phyloP scores from a whole-genome alignment of 92 coral and sea anemone genomes.

The Phenganax stokvisi region DNA sequence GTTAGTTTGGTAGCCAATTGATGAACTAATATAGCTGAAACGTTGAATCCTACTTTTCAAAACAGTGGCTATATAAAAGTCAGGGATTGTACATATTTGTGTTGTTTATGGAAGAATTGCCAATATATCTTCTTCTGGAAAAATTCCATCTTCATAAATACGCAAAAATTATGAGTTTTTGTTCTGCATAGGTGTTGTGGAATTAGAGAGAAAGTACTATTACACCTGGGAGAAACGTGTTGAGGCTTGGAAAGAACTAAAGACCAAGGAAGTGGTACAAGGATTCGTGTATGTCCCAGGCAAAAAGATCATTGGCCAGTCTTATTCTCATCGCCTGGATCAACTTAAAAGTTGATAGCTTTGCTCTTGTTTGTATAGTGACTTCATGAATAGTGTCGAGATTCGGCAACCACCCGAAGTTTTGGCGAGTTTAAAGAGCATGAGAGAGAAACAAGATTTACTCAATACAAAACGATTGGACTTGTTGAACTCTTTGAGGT shows the following conservation, averaged over 20 bases:
- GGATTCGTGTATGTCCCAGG: conserved; percentile 55
- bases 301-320: background rate
- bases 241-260: conserved; percentile 88
- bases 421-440: conserved; percentile 56
- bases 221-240: conserved; percentile 72
- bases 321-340: background rate
- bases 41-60: no score
- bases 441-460: conserved; percentile 65
- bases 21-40: no score
- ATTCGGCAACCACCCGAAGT: conserved; percentile 77
- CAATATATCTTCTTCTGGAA: no score
- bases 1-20: conserved; percentile 38
- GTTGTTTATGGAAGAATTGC: no score
- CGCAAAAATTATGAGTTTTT: background rate
- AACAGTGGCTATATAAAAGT: no score
- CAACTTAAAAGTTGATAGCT: background rate
- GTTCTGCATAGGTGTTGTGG: conserved; percentile 65
- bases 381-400: conserved; percentile 67
- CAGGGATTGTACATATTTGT: no score
- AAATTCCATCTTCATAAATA: no score
- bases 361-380: conserved; percentile 46
- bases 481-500: conserved; percentile 81
- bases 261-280: conserved; percentile 55
- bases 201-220: conserved; percentile 75
- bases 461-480: conserved; percentile 73